phyloP scores from a whole-genome alignment of 2,113 vertebrate genomes.

The Ciconia stormi region DNA sequence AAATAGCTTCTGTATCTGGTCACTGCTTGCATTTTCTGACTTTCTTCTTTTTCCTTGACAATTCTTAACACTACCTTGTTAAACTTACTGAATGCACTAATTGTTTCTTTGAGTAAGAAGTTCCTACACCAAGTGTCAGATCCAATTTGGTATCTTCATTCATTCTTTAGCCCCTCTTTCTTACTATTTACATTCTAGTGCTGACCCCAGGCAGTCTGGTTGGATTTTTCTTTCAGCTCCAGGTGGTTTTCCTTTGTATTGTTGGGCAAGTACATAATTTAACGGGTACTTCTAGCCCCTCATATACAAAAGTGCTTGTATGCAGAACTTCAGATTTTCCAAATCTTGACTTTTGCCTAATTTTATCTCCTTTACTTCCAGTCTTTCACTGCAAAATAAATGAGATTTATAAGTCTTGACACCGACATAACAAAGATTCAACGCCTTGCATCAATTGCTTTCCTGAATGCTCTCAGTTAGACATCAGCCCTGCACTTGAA shows the following conservation, averaged over 20 bases:
- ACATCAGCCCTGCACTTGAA: neutral
- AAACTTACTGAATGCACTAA: neutral
- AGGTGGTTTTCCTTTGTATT: neutral
- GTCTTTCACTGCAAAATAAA: neutral
- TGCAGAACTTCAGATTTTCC: neutral
- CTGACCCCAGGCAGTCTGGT: neutral
- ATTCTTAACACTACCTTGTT: neutral
- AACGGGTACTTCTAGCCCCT: neutral
- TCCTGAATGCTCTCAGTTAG: neutral
- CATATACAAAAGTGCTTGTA: neutral
- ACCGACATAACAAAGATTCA: neutral
- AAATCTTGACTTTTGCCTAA: neutral
- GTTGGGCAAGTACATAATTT: neutral
- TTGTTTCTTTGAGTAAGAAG: neutral
- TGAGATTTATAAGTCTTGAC: neutral
- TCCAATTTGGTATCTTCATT: neutral
- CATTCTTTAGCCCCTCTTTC: neutral
- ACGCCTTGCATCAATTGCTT: neutral
- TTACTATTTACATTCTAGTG: neutral
- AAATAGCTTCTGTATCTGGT: neutral
- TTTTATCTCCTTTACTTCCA: neutral
- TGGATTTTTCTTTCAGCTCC: neutral
- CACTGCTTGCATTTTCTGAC: neutral
- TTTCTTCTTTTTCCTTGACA: neutral
- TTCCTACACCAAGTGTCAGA: neutral